phyloP scores from a whole-genome alignment of 1,140 invertebrate species.

The Amyelois transitella region DNA sequence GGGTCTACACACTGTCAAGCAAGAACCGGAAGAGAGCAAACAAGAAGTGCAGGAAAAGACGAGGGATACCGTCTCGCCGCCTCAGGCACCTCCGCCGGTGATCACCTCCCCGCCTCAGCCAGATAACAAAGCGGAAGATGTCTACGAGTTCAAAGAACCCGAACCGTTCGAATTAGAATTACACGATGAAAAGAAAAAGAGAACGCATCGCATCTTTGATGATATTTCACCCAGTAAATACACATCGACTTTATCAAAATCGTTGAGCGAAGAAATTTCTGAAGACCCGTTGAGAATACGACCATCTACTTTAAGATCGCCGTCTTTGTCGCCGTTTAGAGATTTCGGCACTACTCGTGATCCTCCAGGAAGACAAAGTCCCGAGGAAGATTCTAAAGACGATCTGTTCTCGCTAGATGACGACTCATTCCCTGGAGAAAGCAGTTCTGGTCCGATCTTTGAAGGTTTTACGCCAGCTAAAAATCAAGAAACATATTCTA shows the following conservation, averaged over 20 bases:
- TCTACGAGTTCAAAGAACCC: conserved; percentile 92
- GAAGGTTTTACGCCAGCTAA: conserved; percentile 73
- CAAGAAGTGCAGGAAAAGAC: conserved; percentile 56
- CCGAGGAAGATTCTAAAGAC: conserved; percentile 76
- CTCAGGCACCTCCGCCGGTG: conserved; percentile 17
- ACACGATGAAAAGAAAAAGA: conserved; percentile 78
- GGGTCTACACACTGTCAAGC: conserved; percentile 77
- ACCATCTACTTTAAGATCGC: conserved; percentile 53
- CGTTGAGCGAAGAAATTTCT: conserved; percentile 63
- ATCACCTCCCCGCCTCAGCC: conserved; percentile 42
- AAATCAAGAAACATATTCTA: conserved; percentile 72
- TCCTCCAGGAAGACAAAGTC: conserved; percentile 36
- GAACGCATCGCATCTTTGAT: conserved; percentile 75
- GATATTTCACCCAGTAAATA: conserved; percentile 72
- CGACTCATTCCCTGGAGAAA: conserved; percentile 73
- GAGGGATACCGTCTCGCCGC: conserved; percentile 24
- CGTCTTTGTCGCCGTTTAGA: conserved; percentile 64
- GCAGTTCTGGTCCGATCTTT: conserved; percentile 65
- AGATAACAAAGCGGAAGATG: conserved; percentile 78
- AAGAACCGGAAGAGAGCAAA: conserved; percentile 59
- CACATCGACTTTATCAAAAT: conserved; percentile 58
- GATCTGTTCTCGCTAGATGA: conserved; percentile 76
- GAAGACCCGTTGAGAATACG: conserved; percentile 49
- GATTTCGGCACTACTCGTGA: conserved; percentile 53
- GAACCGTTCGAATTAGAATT: conserved; percentile 89